phyloP scores from a whole-genome alignment of 2,797 vertebrate genomes.

The Anguilla anguilla region DNA sequence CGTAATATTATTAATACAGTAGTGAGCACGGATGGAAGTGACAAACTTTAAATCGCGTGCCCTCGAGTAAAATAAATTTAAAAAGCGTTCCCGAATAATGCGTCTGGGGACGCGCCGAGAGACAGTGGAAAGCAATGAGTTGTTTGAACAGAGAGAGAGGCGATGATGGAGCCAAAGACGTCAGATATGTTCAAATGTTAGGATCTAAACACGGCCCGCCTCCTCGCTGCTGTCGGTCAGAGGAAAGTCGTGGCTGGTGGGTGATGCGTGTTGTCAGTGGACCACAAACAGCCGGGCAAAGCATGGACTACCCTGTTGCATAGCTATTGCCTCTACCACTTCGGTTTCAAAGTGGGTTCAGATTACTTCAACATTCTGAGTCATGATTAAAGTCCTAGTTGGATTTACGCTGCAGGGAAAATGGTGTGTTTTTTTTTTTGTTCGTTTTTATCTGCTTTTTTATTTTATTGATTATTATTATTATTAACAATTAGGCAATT shows the following conservation, averaged over 20 bases:
- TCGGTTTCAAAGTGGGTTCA: background rate
- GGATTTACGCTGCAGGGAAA: background rate
- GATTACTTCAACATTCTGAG: background rate
- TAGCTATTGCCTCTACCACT: background rate
- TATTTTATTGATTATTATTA: too few relatives aligned
- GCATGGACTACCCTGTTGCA: background rate
- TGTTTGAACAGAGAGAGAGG: conserved; percentile 50
- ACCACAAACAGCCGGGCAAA: background rate
- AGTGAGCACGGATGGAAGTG: background rate
- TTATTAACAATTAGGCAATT: too few relatives aligned
- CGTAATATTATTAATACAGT: conserved; percentile 30
- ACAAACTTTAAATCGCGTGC: conserved; percentile 47
- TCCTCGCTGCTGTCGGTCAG: conserved; percentile 49
- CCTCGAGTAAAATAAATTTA: conserved; percentile 27
- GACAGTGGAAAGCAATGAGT: conserved; percentile 41
- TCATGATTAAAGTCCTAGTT: background rate
- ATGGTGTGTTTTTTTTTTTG: background rate
- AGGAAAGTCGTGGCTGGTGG: conserved; percentile 34
- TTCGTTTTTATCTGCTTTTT: too few relatives aligned
- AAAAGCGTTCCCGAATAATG: conserved; percentile 20
- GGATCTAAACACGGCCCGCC: conserved; percentile 57
- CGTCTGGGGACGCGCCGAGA: conserved; percentile 29
- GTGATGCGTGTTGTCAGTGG: conserved; percentile 28
- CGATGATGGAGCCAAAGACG: conserved; percentile 59
- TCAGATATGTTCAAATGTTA: conserved; percentile 61